These are phyloP conservation scores for Sinopyrophorus schimmeli DNA, from an alignment of 2,888 invertebrate genomes.

Conservation along the genomic window DNA sequence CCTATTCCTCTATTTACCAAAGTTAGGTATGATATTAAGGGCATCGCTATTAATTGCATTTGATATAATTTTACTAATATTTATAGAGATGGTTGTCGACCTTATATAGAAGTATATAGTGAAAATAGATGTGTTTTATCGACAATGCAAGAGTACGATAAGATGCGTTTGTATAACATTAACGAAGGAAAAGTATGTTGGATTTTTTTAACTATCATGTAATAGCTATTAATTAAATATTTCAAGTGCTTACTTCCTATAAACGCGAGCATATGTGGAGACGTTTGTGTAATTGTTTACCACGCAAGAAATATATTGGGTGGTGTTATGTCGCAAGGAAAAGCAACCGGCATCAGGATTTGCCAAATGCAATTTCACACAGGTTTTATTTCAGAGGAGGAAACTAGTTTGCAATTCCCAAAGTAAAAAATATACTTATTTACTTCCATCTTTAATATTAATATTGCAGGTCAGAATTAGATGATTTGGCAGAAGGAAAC, in stretches of 20 bases:
- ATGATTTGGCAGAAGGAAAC: slow-evolving; percentile 72
- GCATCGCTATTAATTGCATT: not conserved
- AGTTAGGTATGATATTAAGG: slow-evolving; percentile 63
- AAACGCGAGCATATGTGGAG: slow-evolving; percentile 80
- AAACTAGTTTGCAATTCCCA: slow-evolving; percentile 74
- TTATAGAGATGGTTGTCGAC: slow-evolving; percentile 86
- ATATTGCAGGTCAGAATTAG: slow-evolving; percentile 77
- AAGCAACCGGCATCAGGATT: slow-evolving; percentile 82
- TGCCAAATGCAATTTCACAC: slow-evolving; percentile 88
- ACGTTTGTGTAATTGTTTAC: slow-evolving; percentile 78
- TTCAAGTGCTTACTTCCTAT: slow-evolving; percentile 63
- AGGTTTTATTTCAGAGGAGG: slow-evolving; percentile 77
- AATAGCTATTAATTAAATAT: not conserved
- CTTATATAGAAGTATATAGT: slow-evolving; percentile 89
- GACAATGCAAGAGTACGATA: slow-evolving; percentile 88
- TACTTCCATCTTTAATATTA: too few relatives aligned
- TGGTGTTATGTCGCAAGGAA: slow-evolving; percentile 65
- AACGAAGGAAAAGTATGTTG: slow-evolving; percentile 70
- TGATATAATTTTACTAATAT: slow-evolving; percentile 5
- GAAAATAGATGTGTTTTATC: slow-evolving; percentile 81
- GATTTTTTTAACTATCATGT: not conserved
- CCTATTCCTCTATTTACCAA: slow-evolving; percentile 94
- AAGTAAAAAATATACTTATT: too few relatives aligned
- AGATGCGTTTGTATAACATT: slow-evolving; percentile 74
- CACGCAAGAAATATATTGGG: slow-evolving; percentile 88